Base-by-base conservation (phyloP, 2,797 vertebrate species). In the Mus caroli region DNA sequence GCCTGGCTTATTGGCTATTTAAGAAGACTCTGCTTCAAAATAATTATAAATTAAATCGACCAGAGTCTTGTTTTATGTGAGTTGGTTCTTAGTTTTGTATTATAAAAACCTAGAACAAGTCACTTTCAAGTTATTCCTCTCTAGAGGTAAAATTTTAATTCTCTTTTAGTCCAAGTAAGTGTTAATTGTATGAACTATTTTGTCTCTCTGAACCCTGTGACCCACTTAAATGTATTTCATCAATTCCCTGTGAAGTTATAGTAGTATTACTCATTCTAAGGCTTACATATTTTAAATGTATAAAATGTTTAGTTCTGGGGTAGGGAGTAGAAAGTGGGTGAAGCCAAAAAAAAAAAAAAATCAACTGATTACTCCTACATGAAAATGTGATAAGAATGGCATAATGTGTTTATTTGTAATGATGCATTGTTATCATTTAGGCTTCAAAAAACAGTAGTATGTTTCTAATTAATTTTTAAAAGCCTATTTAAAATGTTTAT, bases 401-500 rank as follows among this genome's bases (percentile, higher is more conserved):
- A 86, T 88, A 92, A 43, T 92, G 60, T 86, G 82, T 97, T 94
- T 37, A 46, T 90, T 96, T 91, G 76, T 12, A 79, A 8, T 94
- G 88, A 2, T 34, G 0, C 94, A 85, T 75, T 94, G 93, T 87
- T 78, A 43, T 87, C 80, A 62, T 94, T 34, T 8, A 71, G 92
- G 20, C 37, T 93, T 94, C 31, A 91, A 95, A 94, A 92, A 64
- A 85, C 1, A 34, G 4, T 90, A 50, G 85, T 20, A 20, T 73
- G 5, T 95, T 93, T 94, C 0, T 88, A 1, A 93, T 79, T 86
- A 34, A 52, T 69, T 73, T 73, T 73, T 26, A 56, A 89, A 95
- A 58, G 58, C 11, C 50, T 97, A 7, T 64, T 98, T 96, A 40
- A 94, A 97, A 97, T 97, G 94, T 80, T 97, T 98, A 52, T 96